Evolutionary conservation across 2,797 vertebrate species (phyloP), one percentile per base, ranked within the genome.

Genomic region (Pelochelys cantorii): DNA sequence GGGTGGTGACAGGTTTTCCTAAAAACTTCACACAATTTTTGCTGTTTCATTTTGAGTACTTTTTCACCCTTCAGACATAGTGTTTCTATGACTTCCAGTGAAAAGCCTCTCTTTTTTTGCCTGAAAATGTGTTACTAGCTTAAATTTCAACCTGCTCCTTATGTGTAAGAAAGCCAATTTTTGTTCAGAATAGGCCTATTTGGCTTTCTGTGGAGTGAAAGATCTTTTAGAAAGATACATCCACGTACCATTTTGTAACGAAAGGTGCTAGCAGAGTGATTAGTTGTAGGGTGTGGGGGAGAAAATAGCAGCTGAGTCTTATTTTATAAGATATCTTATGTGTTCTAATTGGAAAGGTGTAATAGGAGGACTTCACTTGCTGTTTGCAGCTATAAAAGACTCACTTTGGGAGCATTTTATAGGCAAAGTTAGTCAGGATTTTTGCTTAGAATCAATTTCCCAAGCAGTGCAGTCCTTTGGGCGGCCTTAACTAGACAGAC

Each of bases 401-500:
- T 48, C 48, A 59, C 34, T 18, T 83, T 65, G 88, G 93, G 92
- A 25, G 9, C 56, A 81, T 2, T 86, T 89, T 74, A 91, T 62
- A 1, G 87, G 22, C 59, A 59, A 68, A 90, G 83, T 89, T 23
- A 78, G 27, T 11, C 88, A 84, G 52, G 25, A 62, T 71, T 92
- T 85, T n/a, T 11, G 15, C 90, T 81, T 57, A 94, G 83, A 42
- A 83, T 57, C 93, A 22, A 62, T 78, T 83, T 93, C 94, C 23
- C 81, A 90, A 83, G 85, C 83, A 42, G 68, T 89, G 48, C 1
- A 93, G 79, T 89, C 25, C 79, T 9, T 91, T 93, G 84, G 42
- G 11, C 4, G 62, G 80, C 87, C 94, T 90, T 83, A 91, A 87
- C 85, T 88, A 92, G 92, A 81, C 5, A 0, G 0, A 0, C 29